Percentiles rank a stretch among this genome's conserved stretches.
These are phyloP conservation scores for Hirtodrosophila cameraria DNA, from an alignment of 2,888 invertebrate genomes.

Conservation along the genomic window DNA sequence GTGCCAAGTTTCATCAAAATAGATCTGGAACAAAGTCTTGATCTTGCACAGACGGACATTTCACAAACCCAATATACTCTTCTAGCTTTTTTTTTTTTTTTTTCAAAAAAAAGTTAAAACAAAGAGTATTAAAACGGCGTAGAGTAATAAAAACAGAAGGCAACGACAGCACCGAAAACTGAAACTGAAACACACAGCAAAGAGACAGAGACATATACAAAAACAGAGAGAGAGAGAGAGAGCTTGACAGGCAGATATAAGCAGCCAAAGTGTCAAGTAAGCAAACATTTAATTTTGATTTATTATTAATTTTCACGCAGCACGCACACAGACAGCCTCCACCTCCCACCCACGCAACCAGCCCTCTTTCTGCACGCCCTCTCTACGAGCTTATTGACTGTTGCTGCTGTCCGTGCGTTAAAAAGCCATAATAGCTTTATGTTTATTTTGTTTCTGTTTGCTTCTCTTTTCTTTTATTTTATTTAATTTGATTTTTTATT, in stretches of 20 bases:
- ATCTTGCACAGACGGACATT: too few relatives aligned
- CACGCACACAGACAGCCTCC: slow-evolving; percentile 39
- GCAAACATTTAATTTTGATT: slow-evolving; percentile 77
- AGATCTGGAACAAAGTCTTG: too few relatives aligned
- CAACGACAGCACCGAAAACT: slow-evolving; percentile 7
- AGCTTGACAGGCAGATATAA: slow-evolving; percentile 6
- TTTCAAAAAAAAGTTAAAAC: too few relatives aligned
- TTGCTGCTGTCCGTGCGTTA: slow-evolving; percentile 7
- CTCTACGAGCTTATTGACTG: neutral
- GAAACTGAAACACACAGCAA: slow-evolving; percentile 4
- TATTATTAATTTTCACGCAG: slow-evolving; percentile 74
- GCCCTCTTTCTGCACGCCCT: neutral
- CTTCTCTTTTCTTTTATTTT: slow-evolving; percentile 9
- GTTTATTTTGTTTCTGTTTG: slow-evolving; percentile 34
- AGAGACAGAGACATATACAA: neutral
- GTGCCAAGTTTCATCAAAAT: too few relatives aligned
- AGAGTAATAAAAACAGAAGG: slow-evolving; percentile 38
- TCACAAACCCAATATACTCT: too few relatives aligned
- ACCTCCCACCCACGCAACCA: slow-evolving; percentile 2
- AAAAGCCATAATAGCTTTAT: slow-evolving; percentile 51
- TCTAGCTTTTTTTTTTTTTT: too few relatives aligned
- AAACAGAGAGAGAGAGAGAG: neutral
- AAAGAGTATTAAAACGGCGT: slow-evolving; percentile 43
- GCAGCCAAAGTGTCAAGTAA: slow-evolving; percentile 73
- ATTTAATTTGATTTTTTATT: neutral